Evolutionary conservation across 2,797 vertebrate species (phyloP), one percentile per base, ranked within the genome.

Genomic region (Dipus sagitta): DNA sequence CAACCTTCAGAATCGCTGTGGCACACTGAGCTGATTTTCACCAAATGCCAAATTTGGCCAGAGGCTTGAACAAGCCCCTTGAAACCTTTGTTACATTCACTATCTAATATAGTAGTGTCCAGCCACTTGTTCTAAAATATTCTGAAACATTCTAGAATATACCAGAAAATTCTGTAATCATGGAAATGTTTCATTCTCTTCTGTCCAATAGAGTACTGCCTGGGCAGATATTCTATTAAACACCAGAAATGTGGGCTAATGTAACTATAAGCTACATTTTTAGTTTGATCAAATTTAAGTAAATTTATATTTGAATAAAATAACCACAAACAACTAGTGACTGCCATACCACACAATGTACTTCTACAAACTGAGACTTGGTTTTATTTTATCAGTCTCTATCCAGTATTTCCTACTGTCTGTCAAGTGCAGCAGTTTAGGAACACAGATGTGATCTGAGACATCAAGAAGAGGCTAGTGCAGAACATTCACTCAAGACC

Each of bases 271-370:
- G 30, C 18, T 78, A 21, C 88, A 34, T n/a, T 77, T 78, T 34
- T 86, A 2, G 34, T 91, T 94, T 65, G 5, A 80, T 64, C 78
- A 54, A 47, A 64, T 79, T 90, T 68, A 78, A 78, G 72, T 68
- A 79, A 78, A 76, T 87, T 82, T 89, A 88, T 32, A 94, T 21
- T 90, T 92, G 86, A 62, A 72, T 60, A 64, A 92, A 94, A 84
- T 91, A 82, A 38, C 18, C 67, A 86, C 12, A 71, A 2, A 9
- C 15, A 1, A 0, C 87, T 58, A 79, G 42, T 72, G 42, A 74
- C 68, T 21, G 21, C 11, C 9, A 14, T 14, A 62, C 3, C 24
- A 15, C 28, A 74, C 21, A 60, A 17, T 2, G 11, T 5, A 64
- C 32, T 68, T 87, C 52, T 85, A 91, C n/a, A 54, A 70, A 90